phyloP scores from a whole-genome alignment of 2,113 vertebrate genomes.

The Cyprinodon tularosa region DNA sequence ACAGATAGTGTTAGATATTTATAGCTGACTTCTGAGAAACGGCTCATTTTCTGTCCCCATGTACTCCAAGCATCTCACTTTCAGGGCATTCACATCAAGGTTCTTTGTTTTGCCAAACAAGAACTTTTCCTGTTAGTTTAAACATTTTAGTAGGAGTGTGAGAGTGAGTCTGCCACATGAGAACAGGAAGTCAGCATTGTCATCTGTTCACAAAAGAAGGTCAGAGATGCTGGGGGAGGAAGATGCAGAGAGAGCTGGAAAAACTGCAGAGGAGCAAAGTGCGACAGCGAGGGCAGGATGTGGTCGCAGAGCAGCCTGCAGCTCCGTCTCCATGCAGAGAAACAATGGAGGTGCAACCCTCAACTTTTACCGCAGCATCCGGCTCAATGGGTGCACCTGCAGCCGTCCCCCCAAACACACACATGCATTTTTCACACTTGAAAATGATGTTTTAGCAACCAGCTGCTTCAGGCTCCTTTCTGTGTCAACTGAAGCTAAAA shows the following conservation, averaged over 20 bases:
- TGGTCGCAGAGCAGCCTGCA: conserved; percentile 60
- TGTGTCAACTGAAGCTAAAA: conserved; percentile 49
- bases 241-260: conserved; percentile 29
- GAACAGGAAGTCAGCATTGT: conserved; percentile 46
- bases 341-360: conserved; percentile 19
- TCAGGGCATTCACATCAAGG: not conserved
- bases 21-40: conserved; percentile 35
- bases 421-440: not conserved
- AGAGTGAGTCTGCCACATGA: not conserved
- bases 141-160: not conserved
- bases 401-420: not conserved
- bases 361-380: conserved; percentile 48
- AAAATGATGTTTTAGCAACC: conserved; percentile 21
- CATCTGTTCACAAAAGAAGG: conserved; percentile 21
- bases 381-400: conserved; percentile 44
- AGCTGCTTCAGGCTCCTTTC: conserved; percentile 29
- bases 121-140: not conserved
- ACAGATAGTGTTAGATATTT: conserved; percentile 19
- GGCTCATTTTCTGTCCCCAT: too few species aligned
- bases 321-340: conserved; percentile 20
- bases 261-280: conserved; percentile 28
- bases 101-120: not conserved
- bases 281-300: conserved; percentile 60
- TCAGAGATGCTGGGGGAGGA: conserved; percentile 36
- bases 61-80: conserved; percentile 3